Evolutionary conservation across 2,888 invertebrate species (phyloP), one percentile per base, ranked within the genome.

Genomic region (Osmoderma eremita): DNA sequence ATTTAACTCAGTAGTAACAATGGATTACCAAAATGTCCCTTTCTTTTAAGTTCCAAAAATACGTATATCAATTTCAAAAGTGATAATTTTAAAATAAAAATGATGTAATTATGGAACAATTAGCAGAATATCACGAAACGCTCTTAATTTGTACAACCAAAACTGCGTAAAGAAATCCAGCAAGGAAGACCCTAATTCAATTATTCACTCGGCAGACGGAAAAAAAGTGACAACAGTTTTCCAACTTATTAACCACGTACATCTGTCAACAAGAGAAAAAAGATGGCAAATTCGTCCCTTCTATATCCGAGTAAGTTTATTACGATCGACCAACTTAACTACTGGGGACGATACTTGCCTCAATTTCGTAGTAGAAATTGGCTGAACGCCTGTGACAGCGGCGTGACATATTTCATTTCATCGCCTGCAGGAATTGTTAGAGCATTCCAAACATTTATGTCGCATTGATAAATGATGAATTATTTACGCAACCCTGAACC

Each of bases 201-300:
- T 49, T 22, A 51, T 51, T 50, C 63, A 41, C 20, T 45, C 30
- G 13, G n/a, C 38, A 17, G 15, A n/a, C 22, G 12, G 51, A 20
- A 38, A 63, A 77, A 78, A 79, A 79, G 78, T 79, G 79, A 80
- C 80, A 80, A 77, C 76, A 75, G 75, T 79, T 80, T 80, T 81
- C 79, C 79, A 75, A 78, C 75, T 78, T 80, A 81, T 81, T 81
- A 80, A 80, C 80, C 80, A 80, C 80, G 79, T 80, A 80, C 81
- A 80, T 81, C 80, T 81, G 81, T 81, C 81, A 79, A 79, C 79
- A 42, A 58, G 70, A 74, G 67, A 71, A 75, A 80, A 80, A 81
- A 78, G 78, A 76, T 78, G 76, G 78, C 75, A 77, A 78, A 79
- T 79, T 78, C 78, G 74, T 76, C 78, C 77, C 78, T 79, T 79